A percentile compares a stretch with the other conserved stretches of the same genome.
These are phyloP conservation scores for Helostoma temminkii DNA, from an alignment of 2,797 vertebrate genomes.

Conservation along the genomic window DNA sequence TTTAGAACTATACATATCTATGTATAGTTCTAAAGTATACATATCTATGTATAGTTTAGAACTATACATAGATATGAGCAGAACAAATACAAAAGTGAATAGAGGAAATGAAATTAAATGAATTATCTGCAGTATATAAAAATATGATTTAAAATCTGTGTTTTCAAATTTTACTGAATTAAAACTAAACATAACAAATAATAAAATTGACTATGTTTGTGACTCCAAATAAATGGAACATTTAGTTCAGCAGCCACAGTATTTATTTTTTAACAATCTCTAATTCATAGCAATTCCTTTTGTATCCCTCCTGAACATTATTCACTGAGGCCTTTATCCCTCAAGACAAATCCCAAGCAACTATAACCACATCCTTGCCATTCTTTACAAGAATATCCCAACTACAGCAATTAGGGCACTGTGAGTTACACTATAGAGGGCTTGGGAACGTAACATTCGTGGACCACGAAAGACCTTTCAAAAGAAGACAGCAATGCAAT, in stretches of 20 bases:
- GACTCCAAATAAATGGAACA: too few relatives aligned
- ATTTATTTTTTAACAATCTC: conserved; percentile 43
- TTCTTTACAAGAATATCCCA: conserved; percentile 60
- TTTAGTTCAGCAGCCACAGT: conserved; percentile 24
- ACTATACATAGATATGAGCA: too few relatives aligned
- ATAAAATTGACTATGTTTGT: too few relatives aligned
- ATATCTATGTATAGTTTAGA: too few relatives aligned
- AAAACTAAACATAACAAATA: too few relatives aligned
- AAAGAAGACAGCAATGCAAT: conserved; percentile 74
- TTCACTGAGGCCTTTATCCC: conserved; percentile 61
- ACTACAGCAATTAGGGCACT: conserved; percentile 69
- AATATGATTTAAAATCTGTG: too few relatives aligned
- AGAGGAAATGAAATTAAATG: too few relatives aligned
- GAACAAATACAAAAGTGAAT: too few relatives aligned
- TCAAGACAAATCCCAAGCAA: conserved; percentile 57
- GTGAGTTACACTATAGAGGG: conserved; percentile 61
- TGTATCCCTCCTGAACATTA: conserved; percentile 54
- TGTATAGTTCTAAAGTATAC: too few relatives aligned
- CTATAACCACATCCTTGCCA: conserved; percentile 63
- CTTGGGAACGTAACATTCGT: conserved; percentile 72
- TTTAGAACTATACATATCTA: too few relatives aligned
- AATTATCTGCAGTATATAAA: too few relatives aligned
- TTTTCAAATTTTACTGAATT: too few relatives aligned
- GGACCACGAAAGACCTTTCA: conserved; percentile 69
- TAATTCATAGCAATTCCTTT: conserved; percentile 50